A percentile compares a stretch with the other conserved stretches of the same genome.
phyloP scores from a whole-genome alignment of 92 coral and sea anemone genomes.

The Zoanthus gigantus region DNA sequence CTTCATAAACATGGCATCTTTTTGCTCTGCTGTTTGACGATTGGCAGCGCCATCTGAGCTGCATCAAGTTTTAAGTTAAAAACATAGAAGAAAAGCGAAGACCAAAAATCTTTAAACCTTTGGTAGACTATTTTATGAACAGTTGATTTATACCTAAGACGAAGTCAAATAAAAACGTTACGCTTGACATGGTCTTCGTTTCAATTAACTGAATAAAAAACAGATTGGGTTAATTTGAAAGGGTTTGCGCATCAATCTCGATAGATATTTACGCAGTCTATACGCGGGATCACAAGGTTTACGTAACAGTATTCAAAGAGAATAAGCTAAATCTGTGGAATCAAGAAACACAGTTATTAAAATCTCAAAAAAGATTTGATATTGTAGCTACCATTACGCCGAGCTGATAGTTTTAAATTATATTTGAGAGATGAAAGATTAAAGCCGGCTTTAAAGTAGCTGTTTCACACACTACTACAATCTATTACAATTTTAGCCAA shows the following conservation, averaged over 20 bases:
- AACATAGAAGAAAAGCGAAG: background rate
- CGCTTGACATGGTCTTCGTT: background rate
- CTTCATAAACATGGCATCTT: no score
- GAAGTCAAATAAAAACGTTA: no score
- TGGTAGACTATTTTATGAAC: background rate
- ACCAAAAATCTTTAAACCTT: background rate
- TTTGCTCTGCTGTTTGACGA: background rate
- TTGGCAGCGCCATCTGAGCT: background rate
- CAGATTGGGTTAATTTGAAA: background rate
- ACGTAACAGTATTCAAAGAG: background rate
- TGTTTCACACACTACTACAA: background rate
- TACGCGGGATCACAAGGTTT: background rate
- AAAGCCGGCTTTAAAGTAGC: background rate
- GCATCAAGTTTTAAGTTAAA: background rate
- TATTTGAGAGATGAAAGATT: background rate
- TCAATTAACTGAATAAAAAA: background rate
- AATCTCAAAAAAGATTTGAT: background rate
- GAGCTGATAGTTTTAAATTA: background rate
- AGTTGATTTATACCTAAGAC: background rate
- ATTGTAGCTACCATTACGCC: background rate
- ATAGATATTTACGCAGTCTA: background rate
- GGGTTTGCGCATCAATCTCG: background rate
- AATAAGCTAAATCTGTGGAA: background rate
- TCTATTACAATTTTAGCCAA: background rate
- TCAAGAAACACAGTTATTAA: background rate